Base-by-base conservation (phyloP, 2,797 vertebrate species). In the Falco peregrinus region DNA sequence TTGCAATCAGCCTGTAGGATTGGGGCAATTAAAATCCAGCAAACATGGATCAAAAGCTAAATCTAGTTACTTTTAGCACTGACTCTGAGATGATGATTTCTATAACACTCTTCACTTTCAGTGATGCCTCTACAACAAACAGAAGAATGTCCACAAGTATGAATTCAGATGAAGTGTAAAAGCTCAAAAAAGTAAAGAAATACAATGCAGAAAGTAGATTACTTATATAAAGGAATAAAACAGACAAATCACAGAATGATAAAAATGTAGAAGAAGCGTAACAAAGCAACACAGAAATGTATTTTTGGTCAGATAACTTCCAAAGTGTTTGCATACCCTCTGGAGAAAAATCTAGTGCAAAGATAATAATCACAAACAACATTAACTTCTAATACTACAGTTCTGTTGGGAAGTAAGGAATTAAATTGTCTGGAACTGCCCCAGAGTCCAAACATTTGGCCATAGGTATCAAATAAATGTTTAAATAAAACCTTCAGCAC, bases 401-500 rank as follows among this genome's bases (percentile, higher is more conserved):
- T 67, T 78, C 41, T n/a, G 22, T 20, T 79, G 47, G 51, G 87
- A 90, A 93, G 33, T 33, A 94, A 75, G 17, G 54, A 90, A 87
- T 48, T 87, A 83, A 80, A 89, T 77, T 57, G 7, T 33, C 43
- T 79, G 43, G 43, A 92, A 87, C 70, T 50, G 31, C 31, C 26
- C 39, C 25, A 80, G 21, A 82, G 33, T 57, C 50, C 39, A 93
- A 84, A 79, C 14, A 77, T 63, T 88, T 70, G 53, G 51, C 39
- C 5, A 8, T 1, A 80, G 57, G 24, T 78, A 76, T 76, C 81
- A 87, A 45, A 93, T 11, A 87, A 77, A 77, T 45, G 31, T 37
- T 78, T 90, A 93, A 92, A 79, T 84, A 82, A 94, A 94, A 69
- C 17, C 26, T 89, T 73, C 17, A 82, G 45, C 47, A 84, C 35